Evolutionary conservation across 1,140 invertebrate genomes (phyloP).

Genomic region (Ctenoplectra terminalis): DNA sequence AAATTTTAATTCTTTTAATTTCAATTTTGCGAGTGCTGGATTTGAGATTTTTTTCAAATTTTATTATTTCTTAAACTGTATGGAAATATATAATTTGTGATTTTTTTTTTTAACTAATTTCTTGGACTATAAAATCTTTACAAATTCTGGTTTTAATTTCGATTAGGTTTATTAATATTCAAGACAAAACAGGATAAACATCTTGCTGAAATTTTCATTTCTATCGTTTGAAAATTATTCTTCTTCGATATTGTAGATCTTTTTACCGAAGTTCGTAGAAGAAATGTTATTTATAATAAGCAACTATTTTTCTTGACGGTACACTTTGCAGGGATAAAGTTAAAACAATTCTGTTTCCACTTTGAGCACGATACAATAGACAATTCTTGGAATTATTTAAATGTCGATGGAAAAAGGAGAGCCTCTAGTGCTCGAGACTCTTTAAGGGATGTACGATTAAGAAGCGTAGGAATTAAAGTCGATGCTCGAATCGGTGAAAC

Average conservation of each 20-base stretch:
- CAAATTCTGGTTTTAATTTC: too few species aligned
- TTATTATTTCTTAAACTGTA: too few species aligned
- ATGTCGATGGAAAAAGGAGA: not conserved
- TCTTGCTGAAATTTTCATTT: too few species aligned
- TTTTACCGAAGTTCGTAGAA: not conserved
- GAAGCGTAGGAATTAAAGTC: not conserved
- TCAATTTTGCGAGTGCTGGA: too few species aligned
- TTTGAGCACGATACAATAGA: not conserved
- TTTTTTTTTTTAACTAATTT: too few species aligned
- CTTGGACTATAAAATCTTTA: too few species aligned
- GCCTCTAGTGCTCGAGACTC: not conserved
- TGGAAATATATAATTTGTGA: too few species aligned
- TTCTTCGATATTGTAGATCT: not conserved
- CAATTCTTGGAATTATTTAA: not conserved
- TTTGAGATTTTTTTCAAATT: too few species aligned
- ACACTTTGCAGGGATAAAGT: not conserved
- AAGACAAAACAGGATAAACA: too few species aligned
- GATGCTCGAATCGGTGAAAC: conserved; percentile 9
- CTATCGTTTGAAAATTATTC: too few species aligned
- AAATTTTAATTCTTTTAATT: too few species aligned
- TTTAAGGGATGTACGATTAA: conserved; percentile 1
- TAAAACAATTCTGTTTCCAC: not conserved
- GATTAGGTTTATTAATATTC: too few species aligned
- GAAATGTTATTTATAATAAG: not conserved
- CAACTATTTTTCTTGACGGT: not conserved